These are phyloP conservation scores for Danaus plexippus DNA, from an alignment of 1,140 invertebrate species.

Conservation along the genomic window DNA sequence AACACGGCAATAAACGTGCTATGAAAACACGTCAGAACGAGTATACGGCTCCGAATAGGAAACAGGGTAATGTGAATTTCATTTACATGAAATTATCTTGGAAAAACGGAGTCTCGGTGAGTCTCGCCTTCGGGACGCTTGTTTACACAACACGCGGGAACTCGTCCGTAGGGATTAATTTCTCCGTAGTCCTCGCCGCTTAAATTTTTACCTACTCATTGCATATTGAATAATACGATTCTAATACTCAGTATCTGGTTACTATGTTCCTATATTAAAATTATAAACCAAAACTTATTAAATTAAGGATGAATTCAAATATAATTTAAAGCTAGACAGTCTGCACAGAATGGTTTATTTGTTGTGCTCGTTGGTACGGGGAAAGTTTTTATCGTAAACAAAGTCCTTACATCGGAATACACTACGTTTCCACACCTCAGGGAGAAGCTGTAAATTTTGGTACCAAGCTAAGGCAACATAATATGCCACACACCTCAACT, in stretches of 20 bases:
- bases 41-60: constrained; percentile 42
- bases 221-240: too few relatives aligned
- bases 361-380: too few relatives aligned
- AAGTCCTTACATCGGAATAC: constrained; percentile 18
- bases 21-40: constrained; percentile 47
- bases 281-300: too few relatives aligned
- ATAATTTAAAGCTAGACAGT: too few relatives aligned
- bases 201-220: too few relatives aligned
- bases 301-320: too few relatives aligned
- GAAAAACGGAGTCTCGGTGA: constrained; percentile 38
- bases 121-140: constrained; percentile 34
- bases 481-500: constrained; percentile 65
- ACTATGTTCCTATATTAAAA: too few relatives aligned
- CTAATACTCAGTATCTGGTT: too few relatives aligned
- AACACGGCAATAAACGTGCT: constrained; percentile 53
- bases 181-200: background rate
- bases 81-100: constrained; percentile 67
- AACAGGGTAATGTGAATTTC: constrained; percentile 63
- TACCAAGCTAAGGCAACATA: constrained; percentile 45
- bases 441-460: constrained; percentile 51
- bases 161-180: constrained; percentile 42
- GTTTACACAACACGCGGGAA: constrained; percentile 48
- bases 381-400: too few relatives aligned
- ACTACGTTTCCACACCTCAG: constrained; percentile 29
- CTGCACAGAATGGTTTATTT: too few relatives aligned